Base-by-base conservation (phyloP, 2,888 invertebrate genomes). In the Leuctra nigra region DNA sequence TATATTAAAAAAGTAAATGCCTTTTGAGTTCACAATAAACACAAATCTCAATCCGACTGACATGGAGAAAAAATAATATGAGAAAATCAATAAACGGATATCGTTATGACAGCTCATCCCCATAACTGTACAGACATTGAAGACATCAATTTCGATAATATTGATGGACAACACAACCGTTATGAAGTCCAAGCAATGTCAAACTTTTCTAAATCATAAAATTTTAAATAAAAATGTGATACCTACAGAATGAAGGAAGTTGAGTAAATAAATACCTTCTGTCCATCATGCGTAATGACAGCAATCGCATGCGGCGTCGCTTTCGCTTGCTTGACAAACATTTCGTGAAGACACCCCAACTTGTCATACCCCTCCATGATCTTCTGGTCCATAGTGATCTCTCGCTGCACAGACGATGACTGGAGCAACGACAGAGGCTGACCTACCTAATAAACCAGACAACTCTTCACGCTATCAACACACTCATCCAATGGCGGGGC, bases 321-420 rank as follows among this genome's bases (percentile, higher is more conserved):
- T 16, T 56, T 56, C 13, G 62, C 65, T 60, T 65, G 66, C 36
- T 48, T 48, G 22, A 55, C 57, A 24, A 66, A 66, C 59, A 65
- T 62, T 14, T 64, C 64, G 18, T 65, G 64, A 14, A 66, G 59
- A 53, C 64, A 64, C 1, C 65, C 65, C 13, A 59, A 59, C 55
- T 62, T 46, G 29, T 66, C 65, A 38, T 66, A 66, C 35, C 60
- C 55, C 3, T 55, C 56, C 64, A 66, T 64, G 22, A 50, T 14
- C 2, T 14, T 14, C 2, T 33, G 20, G 50, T 50, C 50, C 50
- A 50, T 50, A n/a, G 9, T 7, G 6, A 14, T 11, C 38, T 38
- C 4, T 7, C 9, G 4, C 14, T 38, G 9, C 7, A n/a, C 14
- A 38, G 38, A 7, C 9, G 4, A 29, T 29, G n/a, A n/a, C n/a